These are phyloP conservation scores for Thera britannica DNA, from an alignment of 2,888 invertebrate species.

Conservation along the genomic window DNA sequence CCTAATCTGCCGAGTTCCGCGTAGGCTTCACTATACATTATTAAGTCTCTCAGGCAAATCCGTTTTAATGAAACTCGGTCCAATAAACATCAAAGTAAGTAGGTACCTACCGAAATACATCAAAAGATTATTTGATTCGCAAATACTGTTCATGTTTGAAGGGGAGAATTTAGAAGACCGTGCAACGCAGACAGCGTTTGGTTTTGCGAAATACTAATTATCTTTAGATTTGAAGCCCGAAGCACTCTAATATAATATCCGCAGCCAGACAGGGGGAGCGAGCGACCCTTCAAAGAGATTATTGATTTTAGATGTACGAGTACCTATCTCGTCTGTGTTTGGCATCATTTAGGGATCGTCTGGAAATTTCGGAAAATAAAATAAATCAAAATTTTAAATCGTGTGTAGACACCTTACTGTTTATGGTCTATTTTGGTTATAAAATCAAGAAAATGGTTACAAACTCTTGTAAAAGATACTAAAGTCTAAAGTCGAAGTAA, in stretches of 20 bases:
- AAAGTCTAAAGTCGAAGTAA: no score
- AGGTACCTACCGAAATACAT: neutral
- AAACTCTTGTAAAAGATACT: no score
- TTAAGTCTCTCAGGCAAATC: no score
- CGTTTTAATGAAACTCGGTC: neutral
- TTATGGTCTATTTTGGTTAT: no score
- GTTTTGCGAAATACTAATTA: neutral
- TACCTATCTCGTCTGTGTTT: conserved; percentile 2
- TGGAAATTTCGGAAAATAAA: conserved; percentile 1
- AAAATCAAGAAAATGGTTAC: no score
- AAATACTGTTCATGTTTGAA: neutral
- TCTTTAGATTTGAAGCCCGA: neutral
- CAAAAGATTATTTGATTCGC: neutral
- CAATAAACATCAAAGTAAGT: neutral
- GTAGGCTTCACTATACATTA: no score
- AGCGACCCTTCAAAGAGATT: conserved; percentile 6
- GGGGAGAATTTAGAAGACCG: neutral
- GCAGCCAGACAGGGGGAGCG: conserved; percentile 6
- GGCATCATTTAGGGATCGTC: neutral
- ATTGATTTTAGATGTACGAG: neutral
- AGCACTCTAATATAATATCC: conserved; percentile 1
- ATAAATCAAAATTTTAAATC: neutral
- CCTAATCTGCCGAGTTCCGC: no score
- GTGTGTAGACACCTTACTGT: no score
- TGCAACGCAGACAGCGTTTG: neutral